Conservation (phyloP, 2,113 vertebrate species). For the Blennius ocellaris region DNA sequence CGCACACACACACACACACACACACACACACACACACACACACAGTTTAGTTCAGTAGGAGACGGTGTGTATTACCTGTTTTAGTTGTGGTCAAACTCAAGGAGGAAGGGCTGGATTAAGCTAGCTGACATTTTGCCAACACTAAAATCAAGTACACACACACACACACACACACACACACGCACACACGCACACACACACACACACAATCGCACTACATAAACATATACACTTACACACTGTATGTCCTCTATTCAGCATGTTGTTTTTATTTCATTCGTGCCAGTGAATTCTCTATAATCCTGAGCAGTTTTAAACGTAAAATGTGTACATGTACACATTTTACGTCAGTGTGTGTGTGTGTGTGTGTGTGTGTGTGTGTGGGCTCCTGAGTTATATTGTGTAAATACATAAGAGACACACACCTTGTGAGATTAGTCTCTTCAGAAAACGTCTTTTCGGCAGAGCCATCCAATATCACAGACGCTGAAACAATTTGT, state of each 20-base stretch:
- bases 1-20: constrained; percentile 20
- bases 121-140: constrained; percentile 59
- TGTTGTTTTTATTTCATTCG: constrained; percentile 56
- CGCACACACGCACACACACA: too few relatives aligned
- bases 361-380: constrained; percentile 21
- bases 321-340: constrained; percentile 27
- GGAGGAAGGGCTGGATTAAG: constrained; percentile 50
- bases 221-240: too few relatives aligned
- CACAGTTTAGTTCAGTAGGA: constrained; percentile 40
- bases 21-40: too few relatives aligned
- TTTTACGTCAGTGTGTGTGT: neutral
- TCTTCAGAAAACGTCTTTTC: constrained; percentile 47
- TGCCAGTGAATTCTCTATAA: constrained; percentile 60
- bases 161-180: constrained; percentile 35
- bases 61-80: constrained; percentile 72
- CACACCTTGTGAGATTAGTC: constrained; percentile 64
- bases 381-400: constrained; percentile 27
- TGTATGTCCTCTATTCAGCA: constrained; percentile 32
- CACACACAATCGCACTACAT: too few relatives aligned
- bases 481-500: constrained; percentile 21
- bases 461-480: constrained; percentile 12
- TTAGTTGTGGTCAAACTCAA: constrained; percentile 70
- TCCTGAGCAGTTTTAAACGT: constrained; percentile 52
- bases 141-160: constrained; percentile 45
- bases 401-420: constrained; percentile 52